Percentiles rank a stretch among this genome's conserved stretches.
phyloP scores from a whole-genome alignment of 1,140 invertebrate species.

The Drosophila subobscura region DNA sequence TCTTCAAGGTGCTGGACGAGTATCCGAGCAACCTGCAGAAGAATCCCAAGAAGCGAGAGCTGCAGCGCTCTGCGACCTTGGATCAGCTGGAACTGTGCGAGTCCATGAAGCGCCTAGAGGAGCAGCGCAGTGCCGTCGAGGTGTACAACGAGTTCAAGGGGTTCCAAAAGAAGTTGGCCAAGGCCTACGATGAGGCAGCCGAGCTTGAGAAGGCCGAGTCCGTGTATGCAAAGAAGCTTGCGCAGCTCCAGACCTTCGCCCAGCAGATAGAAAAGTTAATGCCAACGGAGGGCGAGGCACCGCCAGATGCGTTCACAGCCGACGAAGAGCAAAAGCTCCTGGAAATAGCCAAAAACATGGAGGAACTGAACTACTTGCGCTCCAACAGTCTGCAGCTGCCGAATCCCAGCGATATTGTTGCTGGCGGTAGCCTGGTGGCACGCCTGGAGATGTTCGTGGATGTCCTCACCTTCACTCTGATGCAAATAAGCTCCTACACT shows the following conservation, averaged over 20 bases:
- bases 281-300: constrained; percentile 21
- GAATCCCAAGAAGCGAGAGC: constrained; percentile 43
- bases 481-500: constrained; percentile 52
- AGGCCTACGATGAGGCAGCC: constrained; percentile 32
- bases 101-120: constrained; percentile 28
- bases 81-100: constrained; percentile 35
- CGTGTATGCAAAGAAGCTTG: constrained; percentile 39
- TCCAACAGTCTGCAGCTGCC: constrained; percentile 40
- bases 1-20: constrained; percentile 65
- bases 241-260: constrained; percentile 57
- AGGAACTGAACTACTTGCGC: constrained; percentile 64
- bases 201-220: constrained; percentile 24
- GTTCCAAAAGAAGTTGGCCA: constrained; percentile 60
- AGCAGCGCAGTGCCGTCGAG: constrained; percentile 39
- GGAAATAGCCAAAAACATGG: constrained; percentile 55
- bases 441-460: constrained; percentile 63
- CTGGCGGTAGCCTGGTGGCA: constrained; percentile 11
- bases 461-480: constrained; percentile 61
- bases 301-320: constrained; percentile 47
- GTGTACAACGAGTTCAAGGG: constrained; percentile 59
- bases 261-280: constrained; percentile 68
- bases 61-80: constrained; percentile 33
- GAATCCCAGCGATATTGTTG: constrained; percentile 20
- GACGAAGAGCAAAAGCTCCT: constrained; percentile 41
- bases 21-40: constrained; percentile 72